Evolutionary conservation across 2,113 vertebrate species (phyloP).

Genomic region (Zosterops pallidus): DNA sequence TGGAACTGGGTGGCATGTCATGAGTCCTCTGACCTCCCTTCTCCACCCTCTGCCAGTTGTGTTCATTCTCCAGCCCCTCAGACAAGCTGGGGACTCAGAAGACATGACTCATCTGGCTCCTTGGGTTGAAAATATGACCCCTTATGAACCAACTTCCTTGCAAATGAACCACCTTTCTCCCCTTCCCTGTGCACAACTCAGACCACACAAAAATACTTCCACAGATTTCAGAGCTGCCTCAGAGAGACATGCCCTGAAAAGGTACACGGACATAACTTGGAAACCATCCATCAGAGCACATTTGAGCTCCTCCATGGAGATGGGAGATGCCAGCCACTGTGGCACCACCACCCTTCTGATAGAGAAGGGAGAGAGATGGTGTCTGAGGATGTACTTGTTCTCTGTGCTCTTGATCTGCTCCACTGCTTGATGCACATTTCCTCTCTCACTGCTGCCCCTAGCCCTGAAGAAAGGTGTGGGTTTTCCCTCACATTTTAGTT

Average conservation of each 20-base stretch:
- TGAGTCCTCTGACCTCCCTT: neutral
- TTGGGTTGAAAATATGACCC: neutral
- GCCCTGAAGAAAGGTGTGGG: neutral
- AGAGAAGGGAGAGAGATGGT: neutral
- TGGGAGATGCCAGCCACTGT: neutral
- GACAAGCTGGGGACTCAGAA: neutral
- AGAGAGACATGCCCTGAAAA: neutral
- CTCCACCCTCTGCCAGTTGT: neutral
- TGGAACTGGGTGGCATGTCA: neutral
- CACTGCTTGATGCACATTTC: neutral
- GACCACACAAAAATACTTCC: neutral
- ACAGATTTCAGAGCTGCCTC: neutral
- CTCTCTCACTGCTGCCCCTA: neutral
- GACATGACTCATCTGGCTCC: neutral
- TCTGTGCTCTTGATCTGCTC: neutral
- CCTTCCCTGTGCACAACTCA: fast-evolving
- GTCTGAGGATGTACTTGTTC: neutral
- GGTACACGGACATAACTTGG: neutral
- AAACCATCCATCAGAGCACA: neutral
- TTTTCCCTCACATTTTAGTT: neutral
- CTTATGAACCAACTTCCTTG: neutral
- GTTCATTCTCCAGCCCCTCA: neutral
- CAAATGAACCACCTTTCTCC: neutral
- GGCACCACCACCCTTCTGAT: neutral
- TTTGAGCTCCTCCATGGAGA: neutral